phyloP scores from a whole-genome alignment of 1,140 invertebrate species.

The Xylocopa sonorina region DNA sequence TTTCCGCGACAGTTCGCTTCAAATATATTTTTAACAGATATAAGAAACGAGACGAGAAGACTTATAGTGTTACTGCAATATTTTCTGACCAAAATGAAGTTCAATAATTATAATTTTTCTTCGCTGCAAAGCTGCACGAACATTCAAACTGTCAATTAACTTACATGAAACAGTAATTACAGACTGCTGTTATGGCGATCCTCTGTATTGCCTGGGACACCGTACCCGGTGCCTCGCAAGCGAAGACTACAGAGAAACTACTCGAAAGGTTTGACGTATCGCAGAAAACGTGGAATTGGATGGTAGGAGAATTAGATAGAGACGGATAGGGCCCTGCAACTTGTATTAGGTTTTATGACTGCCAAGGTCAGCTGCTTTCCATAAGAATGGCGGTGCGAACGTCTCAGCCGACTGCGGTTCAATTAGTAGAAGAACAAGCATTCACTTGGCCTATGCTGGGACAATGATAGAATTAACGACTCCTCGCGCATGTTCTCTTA shows the following conservation, averaged over 20 bases:
- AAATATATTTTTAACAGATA: too few species aligned
- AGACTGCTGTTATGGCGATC: not conserved
- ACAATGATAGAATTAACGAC: constrained; percentile 4
- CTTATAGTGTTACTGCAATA: too few species aligned
- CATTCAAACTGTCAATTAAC: not conserved
- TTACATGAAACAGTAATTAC: not conserved
- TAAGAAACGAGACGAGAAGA: too few species aligned
- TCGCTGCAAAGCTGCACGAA: not conserved
- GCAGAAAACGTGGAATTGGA: constrained; percentile 20
- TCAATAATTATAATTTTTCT: not conserved
- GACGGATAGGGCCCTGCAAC: not conserved
- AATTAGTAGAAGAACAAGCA: constrained; percentile 49
- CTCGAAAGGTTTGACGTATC: constrained; percentile 26
- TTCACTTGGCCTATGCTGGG: not conserved
- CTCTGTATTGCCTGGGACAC: not conserved
- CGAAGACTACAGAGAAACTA: constrained; percentile 24
- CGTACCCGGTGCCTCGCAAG: too few species aligned
- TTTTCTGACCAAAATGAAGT: not conserved
- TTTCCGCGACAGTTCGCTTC: not conserved
- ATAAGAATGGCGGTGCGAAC: constrained; percentile 40
- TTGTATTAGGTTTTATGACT: constrained; percentile 48
- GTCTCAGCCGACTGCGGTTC: constrained; percentile 16
- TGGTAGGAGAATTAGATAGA: constrained; percentile 16
- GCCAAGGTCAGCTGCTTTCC: constrained; percentile 56
- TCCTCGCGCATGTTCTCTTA: not conserved